Percentiles rank a stretch among this genome's conserved stretches.
phyloP scores from a whole-genome alignment of 2,888 invertebrate genomes.

The Polietes domitor region DNA sequence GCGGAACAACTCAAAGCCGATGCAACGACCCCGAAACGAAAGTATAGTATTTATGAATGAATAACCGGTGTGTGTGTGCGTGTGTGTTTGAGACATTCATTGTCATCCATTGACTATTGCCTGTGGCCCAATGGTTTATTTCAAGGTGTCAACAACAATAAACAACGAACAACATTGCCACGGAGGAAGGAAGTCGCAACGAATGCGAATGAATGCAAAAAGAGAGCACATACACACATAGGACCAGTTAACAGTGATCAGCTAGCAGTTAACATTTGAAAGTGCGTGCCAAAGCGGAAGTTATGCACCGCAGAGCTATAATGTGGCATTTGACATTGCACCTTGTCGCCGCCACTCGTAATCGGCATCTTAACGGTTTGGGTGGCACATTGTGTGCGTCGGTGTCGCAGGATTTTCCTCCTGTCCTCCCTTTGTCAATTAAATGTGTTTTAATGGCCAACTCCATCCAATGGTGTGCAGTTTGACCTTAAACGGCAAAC shows the following conservation, averaged over 20 bases:
- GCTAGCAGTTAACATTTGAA: conserved; percentile 17
- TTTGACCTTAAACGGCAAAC: conserved; percentile 58
- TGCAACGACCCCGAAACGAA: neutral
- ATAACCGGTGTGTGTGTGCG: conserved; percentile 37
- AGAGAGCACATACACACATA: no score
- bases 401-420: conserved; percentile 17
- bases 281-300: conserved; percentile 65
- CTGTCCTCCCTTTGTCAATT: conserved; percentile 13
- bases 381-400: conserved; percentile 70
- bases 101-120: conserved; percentile 38
- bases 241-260: no score
- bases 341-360: conserved; percentile 74
- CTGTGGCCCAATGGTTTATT: conserved; percentile 49
- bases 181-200: conserved; percentile 19
- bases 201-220: conserved; percentile 21
- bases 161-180: conserved; percentile 51
- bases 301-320: conserved; percentile 39
- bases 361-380: conserved; percentile 77
- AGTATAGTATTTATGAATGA: conserved; percentile 51
- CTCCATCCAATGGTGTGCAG: conserved; percentile 9
- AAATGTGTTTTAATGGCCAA: neutral
- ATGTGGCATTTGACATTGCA: conserved; percentile 70
- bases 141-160: conserved; percentile 64
- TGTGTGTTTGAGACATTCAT: neutral
- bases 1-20: conserved; percentile 38